Conservation (phyloP, 37 sponge, comb jelly and placozoan species). For the Chondrosia reniformis region DNA sequence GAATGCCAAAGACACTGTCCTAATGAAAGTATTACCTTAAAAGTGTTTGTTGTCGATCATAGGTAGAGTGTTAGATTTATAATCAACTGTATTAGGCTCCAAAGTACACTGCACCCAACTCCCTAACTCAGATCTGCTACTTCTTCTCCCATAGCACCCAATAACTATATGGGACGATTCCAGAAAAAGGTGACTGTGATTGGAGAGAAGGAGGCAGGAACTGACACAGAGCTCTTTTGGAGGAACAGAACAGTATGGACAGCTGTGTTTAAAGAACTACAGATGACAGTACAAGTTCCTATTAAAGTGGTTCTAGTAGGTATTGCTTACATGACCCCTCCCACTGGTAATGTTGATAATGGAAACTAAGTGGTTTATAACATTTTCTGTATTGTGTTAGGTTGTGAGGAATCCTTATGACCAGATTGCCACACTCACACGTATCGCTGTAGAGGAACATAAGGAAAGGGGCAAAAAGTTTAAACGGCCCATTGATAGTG, state of each 20-base stretch:
- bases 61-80: too few relatives aligned
- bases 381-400: too few relatives aligned
- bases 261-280: background rate
- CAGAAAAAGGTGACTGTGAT: background rate
- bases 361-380: too few relatives aligned
- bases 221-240: background rate
- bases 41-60: too few relatives aligned
- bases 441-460: background rate
- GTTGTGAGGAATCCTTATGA: slow-evolving; percentile 12
- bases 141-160: too few relatives aligned
- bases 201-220: slow-evolving; percentile 21
- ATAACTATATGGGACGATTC: slow-evolving; percentile 15
- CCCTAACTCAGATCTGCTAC: too few relatives aligned
- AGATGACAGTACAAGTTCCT: background rate
- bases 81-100: too few relatives aligned
- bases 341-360: too few relatives aligned
- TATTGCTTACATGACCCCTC: too few relatives aligned
- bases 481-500: background rate
- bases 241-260: background rate
- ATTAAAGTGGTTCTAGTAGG: slow-evolving; percentile 6
- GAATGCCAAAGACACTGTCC: too few relatives aligned
- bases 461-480: background rate
- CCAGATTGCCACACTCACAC: slow-evolving; percentile 6
- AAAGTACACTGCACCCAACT: too few relatives aligned
- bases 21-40: too few relatives aligned